A percentile compares a stretch with the other conserved stretches of the same genome.
These are phyloP conservation scores for Danaus plexippus DNA, from an alignment of 1,140 invertebrate species.

Conservation along the genomic window DNA sequence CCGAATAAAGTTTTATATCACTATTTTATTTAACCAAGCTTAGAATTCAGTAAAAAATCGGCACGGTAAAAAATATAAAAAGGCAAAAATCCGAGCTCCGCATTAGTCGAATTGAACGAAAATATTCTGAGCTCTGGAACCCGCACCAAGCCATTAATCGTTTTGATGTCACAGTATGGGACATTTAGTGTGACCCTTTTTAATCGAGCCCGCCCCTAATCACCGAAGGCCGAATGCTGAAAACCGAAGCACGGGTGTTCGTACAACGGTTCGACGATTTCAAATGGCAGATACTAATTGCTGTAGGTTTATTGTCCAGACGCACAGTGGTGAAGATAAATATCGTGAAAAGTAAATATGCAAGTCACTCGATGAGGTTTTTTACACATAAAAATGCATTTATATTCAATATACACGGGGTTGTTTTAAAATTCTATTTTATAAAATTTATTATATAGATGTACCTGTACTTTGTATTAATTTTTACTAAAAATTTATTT, in stretches of 20 bases:
- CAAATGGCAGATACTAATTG: slow-evolving; percentile 50
- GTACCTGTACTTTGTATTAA: no score
- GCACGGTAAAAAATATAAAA: slow-evolving; percentile 38
- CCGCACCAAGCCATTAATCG: slow-evolving; percentile 61
- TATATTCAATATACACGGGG: no score
- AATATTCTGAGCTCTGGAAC: slow-evolving; percentile 53
- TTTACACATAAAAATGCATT: no score
- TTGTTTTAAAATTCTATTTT: no score
- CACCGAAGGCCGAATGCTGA: slow-evolving; percentile 47
- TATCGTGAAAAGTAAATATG: slow-evolving; percentile 6
- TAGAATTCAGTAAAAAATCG: slow-evolving; percentile 26
- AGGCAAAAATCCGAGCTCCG: slow-evolving; percentile 43
- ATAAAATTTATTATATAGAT: no score
- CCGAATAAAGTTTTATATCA: slow-evolving; percentile 22
- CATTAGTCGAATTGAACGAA: slow-evolving; percentile 57
- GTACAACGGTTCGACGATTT: slow-evolving; percentile 36
- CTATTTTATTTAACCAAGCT: slow-evolving; percentile 30
- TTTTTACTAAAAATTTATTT: no score
- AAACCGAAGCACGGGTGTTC: slow-evolving; percentile 41
- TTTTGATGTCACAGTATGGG: slow-evolving; percentile 68
- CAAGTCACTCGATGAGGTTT: neutral
- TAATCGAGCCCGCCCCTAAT: slow-evolving; percentile 53
- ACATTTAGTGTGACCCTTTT: slow-evolving; percentile 71
- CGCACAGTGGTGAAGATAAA: slow-evolving; percentile 26
- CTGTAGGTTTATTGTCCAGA: slow-evolving; percentile 36